phyloP scores from a whole-genome alignment of 2,113 vertebrate species.

The Ptilonorhynchus violaceus region DNA sequence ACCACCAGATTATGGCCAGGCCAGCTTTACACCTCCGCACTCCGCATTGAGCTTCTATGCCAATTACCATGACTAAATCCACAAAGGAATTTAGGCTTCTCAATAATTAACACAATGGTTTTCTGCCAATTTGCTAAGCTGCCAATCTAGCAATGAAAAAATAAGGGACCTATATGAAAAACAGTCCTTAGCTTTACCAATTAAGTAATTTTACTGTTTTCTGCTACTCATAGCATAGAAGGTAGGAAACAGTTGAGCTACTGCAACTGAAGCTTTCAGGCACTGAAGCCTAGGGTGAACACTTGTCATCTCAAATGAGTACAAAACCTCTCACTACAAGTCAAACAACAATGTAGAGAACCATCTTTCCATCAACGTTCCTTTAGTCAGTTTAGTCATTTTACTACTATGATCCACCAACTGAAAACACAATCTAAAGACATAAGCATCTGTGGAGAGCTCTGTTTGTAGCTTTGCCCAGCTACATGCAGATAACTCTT shows the following conservation, averaged over 20 bases:
- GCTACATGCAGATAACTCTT: background rate
- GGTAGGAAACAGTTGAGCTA: background rate
- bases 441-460: background rate
- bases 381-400: background rate
- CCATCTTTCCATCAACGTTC: background rate
- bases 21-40: conserved; percentile 11
- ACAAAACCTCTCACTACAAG: background rate
- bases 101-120: conserved; percentile 18
- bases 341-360: background rate
- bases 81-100: conserved; percentile 31
- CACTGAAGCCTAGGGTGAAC: background rate
- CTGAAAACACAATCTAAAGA: background rate
- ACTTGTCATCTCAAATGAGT: background rate
- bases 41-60: background rate
- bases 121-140: background rate
- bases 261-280: background rate
- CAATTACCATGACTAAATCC: conserved; percentile 34
- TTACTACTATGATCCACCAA: background rate
- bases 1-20: background rate
- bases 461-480: background rate
- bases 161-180: background rate
- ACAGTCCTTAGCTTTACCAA: background rate
- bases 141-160: background rate
- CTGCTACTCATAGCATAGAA: background rate
- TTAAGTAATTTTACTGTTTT: background rate